phyloP scores from a whole-genome alignment of 2,113 vertebrate genomes.

The Planiliza haematocheilus region DNA sequence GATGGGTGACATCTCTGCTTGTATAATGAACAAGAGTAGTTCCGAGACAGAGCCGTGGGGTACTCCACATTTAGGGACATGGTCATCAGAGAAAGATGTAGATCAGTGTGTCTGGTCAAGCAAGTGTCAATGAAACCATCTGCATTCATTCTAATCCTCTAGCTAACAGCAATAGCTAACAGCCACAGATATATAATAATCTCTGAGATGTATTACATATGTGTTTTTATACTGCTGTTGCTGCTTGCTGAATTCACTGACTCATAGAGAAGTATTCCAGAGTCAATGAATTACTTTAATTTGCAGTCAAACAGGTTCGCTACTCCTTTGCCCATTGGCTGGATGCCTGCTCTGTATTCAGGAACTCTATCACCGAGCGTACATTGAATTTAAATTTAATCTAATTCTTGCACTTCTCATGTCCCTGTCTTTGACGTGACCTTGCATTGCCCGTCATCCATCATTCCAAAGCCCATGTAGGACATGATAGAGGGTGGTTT shows the following conservation, averaged over 20 bases:
- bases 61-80: neutral
- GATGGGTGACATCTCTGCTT: neutral
- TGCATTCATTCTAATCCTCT: neutral
- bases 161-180: neutral
- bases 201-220: neutral
- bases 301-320: conserved; percentile 1
- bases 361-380: conserved; percentile 8
- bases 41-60: neutral
- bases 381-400: conserved; percentile 31
- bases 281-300: conserved; percentile 2
- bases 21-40: neutral
- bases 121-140: neutral
- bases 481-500: conserved; percentile 17
- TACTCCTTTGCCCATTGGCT: neutral
- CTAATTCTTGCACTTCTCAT: conserved; percentile 6
- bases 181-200: neutral
- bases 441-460: conserved; percentile 45
- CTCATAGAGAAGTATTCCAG: neutral
- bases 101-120: neutral
- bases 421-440: conserved; percentile 34
- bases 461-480: conserved; percentile 19
- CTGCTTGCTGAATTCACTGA: neutral
- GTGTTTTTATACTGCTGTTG: neutral
- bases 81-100: neutral
- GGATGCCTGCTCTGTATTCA: neutral